These are phyloP conservation scores for Ophion ventricosus DNA, from an alignment of 2,888 invertebrate genomes.

Conservation along the genomic window DNA sequence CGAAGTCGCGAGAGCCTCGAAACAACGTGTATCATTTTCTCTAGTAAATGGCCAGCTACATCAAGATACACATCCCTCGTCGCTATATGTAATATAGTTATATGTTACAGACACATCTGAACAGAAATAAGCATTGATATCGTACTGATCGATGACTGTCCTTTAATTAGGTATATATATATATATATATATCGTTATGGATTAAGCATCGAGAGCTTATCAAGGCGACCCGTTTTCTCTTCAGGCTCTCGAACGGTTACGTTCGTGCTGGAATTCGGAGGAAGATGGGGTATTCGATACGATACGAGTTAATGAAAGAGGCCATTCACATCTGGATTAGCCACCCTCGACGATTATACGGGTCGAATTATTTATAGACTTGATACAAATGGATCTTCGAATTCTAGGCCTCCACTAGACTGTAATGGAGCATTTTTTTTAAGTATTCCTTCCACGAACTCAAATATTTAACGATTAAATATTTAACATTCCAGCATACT, in stretches of 20 bases:
- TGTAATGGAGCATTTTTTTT: neutral
- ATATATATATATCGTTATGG: slow-evolving; percentile 21
- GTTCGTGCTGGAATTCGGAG: slow-evolving; percentile 51
- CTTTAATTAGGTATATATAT: slow-evolving; percentile 43
- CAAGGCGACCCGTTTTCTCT: slow-evolving; percentile 43
- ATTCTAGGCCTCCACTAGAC: neutral
- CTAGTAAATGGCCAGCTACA: slow-evolving; percentile 22
- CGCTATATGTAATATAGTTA: neutral
- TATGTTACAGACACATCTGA: neutral
- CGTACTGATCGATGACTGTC: slow-evolving; percentile 44
- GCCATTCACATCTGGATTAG: slow-evolving; percentile 1
- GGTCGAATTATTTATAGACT: neutral
- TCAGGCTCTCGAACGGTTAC: slow-evolving; percentile 31
- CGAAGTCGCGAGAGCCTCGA: slow-evolving; percentile 26
- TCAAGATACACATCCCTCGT: slow-evolving; percentile 27
- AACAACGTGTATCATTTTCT: slow-evolving; percentile 38
- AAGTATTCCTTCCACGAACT: no score
- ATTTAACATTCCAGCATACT: no score
- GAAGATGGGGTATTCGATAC: slow-evolving; percentile 36
- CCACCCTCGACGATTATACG: neutral
- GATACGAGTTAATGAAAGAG: slow-evolving; percentile 20
- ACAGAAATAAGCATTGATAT: slow-evolving; percentile 10
- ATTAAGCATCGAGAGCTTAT: slow-evolving; percentile 33
- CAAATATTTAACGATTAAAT: no score
- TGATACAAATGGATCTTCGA: neutral